phyloP scores from a whole-genome alignment of 2,797 vertebrate species.

The Eptatretus atami region DNA sequence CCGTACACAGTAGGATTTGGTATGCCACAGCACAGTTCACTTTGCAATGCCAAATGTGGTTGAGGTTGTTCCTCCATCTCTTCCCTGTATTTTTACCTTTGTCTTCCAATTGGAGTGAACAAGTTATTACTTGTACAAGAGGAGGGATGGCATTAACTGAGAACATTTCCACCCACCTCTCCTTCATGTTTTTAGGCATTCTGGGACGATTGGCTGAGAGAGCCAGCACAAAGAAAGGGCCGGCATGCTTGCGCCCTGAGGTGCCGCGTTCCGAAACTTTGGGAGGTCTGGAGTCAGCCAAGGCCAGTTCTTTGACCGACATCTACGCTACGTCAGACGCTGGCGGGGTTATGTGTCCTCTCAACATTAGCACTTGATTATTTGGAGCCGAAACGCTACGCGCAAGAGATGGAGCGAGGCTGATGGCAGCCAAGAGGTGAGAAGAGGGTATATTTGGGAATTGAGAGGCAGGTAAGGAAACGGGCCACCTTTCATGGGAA shows the following conservation, averaged over 20 bases:
- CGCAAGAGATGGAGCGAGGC: background rate
- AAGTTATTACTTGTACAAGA: no score
- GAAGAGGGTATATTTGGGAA: conserved; percentile 20
- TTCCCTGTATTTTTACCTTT: no score
- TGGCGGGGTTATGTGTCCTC: conserved; percentile 63
- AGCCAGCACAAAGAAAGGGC: conserved; percentile 38
- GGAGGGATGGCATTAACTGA: no score
- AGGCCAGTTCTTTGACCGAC: conserved; percentile 82
- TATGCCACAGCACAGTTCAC: no score
- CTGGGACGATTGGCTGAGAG: conserved; percentile 91
- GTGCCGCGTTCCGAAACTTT: conserved; percentile 75
- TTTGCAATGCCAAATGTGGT: no score
- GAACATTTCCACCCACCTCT: no score
- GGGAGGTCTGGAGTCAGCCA: conserved; percentile 70
- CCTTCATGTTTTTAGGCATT: conserved; percentile 42
- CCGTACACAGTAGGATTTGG: no score
- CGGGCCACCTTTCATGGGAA: conserved; percentile 28
- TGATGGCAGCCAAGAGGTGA: conserved; percentile 16
- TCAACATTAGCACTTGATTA: conserved; percentile 40
- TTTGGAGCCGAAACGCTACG: conserved; percentile 15
- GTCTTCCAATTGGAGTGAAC: no score
- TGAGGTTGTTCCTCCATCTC: no score
- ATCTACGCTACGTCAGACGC: conserved; percentile 61
- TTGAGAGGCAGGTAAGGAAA: conserved; percentile 25
- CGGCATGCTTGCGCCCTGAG: conserved; percentile 60